Evolutionary conservation across 2,113 vertebrate species (phyloP).

Genomic region (Tapirus terrestris): DNA sequence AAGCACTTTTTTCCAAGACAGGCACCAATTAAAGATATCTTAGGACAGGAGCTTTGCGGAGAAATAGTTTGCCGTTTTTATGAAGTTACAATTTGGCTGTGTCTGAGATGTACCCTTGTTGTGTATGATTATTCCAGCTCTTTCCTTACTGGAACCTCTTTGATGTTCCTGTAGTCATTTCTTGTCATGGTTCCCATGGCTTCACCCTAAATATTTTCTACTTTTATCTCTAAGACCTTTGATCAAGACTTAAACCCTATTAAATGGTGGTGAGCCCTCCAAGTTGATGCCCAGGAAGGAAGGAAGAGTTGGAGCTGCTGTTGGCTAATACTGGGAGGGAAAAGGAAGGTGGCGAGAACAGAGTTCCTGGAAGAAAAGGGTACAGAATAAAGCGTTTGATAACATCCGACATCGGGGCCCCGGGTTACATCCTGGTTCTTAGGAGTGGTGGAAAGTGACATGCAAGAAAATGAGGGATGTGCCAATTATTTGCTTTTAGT

Average conservation of each 20-base stretch:
- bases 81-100: not conserved
- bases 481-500: not conserved
- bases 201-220: not conserved
- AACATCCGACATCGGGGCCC: not conserved
- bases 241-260: not conserved
- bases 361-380: not conserved
- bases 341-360: not conserved
- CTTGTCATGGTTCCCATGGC: no score
- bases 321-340: not conserved
- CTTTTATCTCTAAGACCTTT: not conserved
- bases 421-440: not conserved
- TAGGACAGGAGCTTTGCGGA: not conserved
- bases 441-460: accelerated
- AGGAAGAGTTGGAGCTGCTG: not conserved
- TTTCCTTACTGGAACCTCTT: not conserved
- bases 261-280: not conserved
- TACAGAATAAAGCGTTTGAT: not conserved
- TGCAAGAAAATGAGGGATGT: not conserved
- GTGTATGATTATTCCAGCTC: not conserved
- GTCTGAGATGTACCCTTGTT: no score
- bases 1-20: not conserved
- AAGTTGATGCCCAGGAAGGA: not conserved
- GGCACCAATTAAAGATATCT: not conserved
- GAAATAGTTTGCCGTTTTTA: not conserved
- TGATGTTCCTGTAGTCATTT: not conserved